A percentile compares a stretch with the other conserved stretches of the same genome.
These are phyloP conservation scores for Goniozus legneri DNA, from an alignment of 1,140 invertebrate species.

Conservation along the genomic window DNA sequence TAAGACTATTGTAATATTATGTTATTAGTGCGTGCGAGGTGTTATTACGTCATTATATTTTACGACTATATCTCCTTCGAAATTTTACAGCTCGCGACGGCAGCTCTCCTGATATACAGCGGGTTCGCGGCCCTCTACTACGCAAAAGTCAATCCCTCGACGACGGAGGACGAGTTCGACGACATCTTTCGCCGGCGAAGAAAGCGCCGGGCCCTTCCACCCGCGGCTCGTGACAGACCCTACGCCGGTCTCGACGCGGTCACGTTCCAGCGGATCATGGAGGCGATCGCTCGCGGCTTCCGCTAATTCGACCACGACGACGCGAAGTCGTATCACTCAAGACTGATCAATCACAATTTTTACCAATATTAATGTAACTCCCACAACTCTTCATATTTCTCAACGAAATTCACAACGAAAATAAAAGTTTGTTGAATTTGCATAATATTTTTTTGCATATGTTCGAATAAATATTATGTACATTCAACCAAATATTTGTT, in stretches of 20 bases:
- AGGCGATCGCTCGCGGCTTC: conserved; percentile 33
- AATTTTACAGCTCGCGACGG: conserved; percentile 65
- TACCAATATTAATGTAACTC: no score
- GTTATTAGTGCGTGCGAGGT: no score
- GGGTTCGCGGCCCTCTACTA: conserved; percentile 81
- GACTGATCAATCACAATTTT: no score
- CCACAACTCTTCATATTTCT: no score
- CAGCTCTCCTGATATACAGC: conserved; percentile 73
- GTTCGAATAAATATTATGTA: no score
- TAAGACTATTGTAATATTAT: no score
- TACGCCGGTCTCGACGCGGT: conserved; percentile 33
- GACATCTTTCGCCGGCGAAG: conserved; percentile 49
- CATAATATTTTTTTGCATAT: no score
- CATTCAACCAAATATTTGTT: no score
- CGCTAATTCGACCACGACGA: conserved; percentile 10
- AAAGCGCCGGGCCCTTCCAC: conserved; percentile 25
- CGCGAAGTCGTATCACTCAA: no score
- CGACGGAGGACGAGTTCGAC: conserved; percentile 68
- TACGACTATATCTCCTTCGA: background rate
- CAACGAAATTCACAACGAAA: no score
- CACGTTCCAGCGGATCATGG: conserved; percentile 50
- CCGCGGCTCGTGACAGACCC: conserved; percentile 9
- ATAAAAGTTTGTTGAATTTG: no score
- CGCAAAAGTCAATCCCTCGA: conserved; percentile 76
- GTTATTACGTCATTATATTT: background rate